Evolutionary conservation across 2,888 invertebrate species (phyloP).

Genomic region (Cephus runcator): DNA sequence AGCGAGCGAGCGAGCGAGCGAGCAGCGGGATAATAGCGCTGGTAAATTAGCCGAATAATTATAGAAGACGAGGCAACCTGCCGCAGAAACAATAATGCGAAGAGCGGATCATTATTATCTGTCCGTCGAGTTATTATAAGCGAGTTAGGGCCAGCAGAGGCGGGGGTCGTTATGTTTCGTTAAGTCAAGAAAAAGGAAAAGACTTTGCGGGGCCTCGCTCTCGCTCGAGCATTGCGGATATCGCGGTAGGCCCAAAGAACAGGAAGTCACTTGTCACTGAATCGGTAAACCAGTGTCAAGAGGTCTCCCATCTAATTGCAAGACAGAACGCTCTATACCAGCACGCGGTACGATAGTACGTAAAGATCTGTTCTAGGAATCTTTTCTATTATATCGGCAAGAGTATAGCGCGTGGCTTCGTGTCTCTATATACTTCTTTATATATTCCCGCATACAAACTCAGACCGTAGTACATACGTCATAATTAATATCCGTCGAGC

Average conservation of each 20-base stretch:
- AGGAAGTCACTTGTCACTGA: neutral
- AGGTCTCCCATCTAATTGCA: neutral
- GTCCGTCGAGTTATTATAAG: slow-evolving; percentile 53
- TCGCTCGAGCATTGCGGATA: neutral
- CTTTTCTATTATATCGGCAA: neutral
- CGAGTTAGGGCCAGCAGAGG: slow-evolving; percentile 45
- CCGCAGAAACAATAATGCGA: slow-evolving; percentile 53
- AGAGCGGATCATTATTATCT: slow-evolving; percentile 49
- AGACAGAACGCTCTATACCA: too few relatives aligned
- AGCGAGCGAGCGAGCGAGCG: neutral
- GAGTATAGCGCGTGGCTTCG: neutral
- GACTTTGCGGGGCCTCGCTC: neutral
- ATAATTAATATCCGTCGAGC: slow-evolving; percentile 4
- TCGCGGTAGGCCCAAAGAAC: neutral
- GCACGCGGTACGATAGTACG: too few relatives aligned
- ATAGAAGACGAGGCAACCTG: slow-evolving; percentile 41
- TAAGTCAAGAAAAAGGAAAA: slow-evolving; percentile 2
- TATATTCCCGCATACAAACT: neutral
- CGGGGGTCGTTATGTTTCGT: slow-evolving; percentile 33
- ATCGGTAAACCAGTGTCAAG: neutral
- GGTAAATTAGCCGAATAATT: slow-evolving; percentile 53
- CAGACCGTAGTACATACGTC: neutral
- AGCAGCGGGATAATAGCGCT: slow-evolving; percentile 6
- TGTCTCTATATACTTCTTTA: neutral
- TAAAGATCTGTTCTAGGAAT: too few relatives aligned